phyloP scores from a whole-genome alignment of 2,113 vertebrate species.

The Cyanistes caeruleus region DNA sequence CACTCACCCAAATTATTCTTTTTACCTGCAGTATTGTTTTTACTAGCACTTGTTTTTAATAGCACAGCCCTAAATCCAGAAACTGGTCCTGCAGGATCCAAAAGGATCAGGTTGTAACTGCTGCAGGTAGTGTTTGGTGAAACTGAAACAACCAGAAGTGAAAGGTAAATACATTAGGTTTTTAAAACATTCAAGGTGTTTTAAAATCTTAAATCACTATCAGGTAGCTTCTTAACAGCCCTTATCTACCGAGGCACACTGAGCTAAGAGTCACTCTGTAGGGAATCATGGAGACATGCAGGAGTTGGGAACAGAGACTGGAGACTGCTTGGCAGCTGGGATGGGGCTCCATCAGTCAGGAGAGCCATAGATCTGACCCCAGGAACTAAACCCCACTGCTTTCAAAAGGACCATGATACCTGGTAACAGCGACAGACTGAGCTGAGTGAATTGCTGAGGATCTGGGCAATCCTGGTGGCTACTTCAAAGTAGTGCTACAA shows the following conservation, averaged over 20 bases:
- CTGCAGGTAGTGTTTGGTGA: not conserved
- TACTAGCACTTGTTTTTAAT: not conserved
- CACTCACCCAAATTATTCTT: not conserved
- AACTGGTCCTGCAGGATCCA: not conserved
- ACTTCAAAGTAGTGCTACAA: not conserved
- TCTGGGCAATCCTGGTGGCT: not conserved
- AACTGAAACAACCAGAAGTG: not conserved
- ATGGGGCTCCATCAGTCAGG: not conserved
- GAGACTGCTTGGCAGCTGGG: not conserved
- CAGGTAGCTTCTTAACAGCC: not conserved
- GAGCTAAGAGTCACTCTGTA: not conserved
- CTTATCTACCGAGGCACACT: accelerated
- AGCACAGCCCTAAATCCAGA: not conserved
- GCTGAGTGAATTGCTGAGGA: not conserved
- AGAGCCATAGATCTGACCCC: not conserved
- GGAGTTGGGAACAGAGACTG: not conserved
- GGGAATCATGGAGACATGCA: not conserved
- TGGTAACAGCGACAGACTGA: not conserved
- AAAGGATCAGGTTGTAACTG: not conserved
- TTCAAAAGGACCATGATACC: not conserved
- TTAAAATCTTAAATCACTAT: not conserved
- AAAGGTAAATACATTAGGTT: not conserved
- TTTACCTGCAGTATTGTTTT: not conserved
- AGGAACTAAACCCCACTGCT: not conserved
- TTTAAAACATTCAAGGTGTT: not conserved